A percentile compares a stretch with the other conserved stretches of the same genome.
These are phyloP conservation scores for Rhea pennata DNA, from an alignment of 2,113 vertebrate species.

Conservation along the genomic window DNA sequence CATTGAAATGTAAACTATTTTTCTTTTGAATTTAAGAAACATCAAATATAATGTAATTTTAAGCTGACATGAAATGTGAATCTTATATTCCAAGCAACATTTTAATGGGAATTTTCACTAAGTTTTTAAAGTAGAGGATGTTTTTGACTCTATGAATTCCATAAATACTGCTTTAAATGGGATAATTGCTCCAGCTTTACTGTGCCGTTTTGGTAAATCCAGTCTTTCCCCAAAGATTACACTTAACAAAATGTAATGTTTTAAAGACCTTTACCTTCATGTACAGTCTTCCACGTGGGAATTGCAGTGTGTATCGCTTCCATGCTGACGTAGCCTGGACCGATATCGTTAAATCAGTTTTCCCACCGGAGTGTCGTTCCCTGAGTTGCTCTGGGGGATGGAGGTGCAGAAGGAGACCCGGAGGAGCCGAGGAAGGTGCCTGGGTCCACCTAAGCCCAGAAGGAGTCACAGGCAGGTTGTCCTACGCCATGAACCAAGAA, in stretches of 20 bases:
- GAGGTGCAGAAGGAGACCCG: background rate
- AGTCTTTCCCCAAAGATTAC: background rate
- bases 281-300: background rate
- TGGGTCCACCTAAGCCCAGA: background rate
- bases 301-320: background rate
- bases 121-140: background rate
- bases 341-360: background rate
- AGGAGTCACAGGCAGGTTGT: accelerated
- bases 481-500: background rate
- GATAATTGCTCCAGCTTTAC: constrained; percentile 10
- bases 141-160: background rate
- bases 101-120: background rate
- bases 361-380: background rate
- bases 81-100: background rate
- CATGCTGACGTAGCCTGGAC: background rate
- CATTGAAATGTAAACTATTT: background rate
- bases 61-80: background rate
- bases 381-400: background rate
- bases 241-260: background rate
- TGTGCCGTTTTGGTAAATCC: background rate
- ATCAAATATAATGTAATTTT: background rate
- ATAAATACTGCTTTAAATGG: background rate
- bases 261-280: background rate
- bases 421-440: background rate
- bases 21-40: background rate